Evolutionary conservation across 2,113 vertebrate genomes (phyloP).

Genomic region (Apus apus): DNA sequence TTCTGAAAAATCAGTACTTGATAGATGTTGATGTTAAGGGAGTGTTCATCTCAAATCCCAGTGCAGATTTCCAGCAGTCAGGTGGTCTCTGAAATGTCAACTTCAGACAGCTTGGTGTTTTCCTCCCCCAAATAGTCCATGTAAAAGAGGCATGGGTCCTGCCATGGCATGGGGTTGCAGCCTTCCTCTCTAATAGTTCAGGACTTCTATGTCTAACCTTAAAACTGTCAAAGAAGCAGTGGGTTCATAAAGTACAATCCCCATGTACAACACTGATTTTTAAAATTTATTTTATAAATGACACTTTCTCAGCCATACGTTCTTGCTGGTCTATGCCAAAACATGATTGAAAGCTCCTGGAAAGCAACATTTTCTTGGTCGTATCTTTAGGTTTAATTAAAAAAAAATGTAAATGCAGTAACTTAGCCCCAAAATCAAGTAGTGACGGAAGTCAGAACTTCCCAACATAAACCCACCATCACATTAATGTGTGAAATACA

Average conservation of each 20-base stretch:
- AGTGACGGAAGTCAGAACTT: rapidly evolving
- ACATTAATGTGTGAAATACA: rapidly evolving
- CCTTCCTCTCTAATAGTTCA: no score
- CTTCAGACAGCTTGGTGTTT: no score
- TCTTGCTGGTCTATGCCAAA: not conserved
- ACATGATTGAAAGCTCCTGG: not conserved
- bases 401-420: not conserved
- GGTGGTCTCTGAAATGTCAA: no score
- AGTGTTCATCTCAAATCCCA: no score
- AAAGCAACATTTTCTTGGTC: not conserved
- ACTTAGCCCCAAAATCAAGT: no score
- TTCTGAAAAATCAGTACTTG: no score
- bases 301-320: no score
- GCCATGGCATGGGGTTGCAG: no score
- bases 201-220: not conserved
- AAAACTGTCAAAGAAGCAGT: not conserved
- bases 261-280: not conserved
- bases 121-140: not conserved
- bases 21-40: no score
- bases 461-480: rapidly evolving
- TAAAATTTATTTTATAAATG: no score
- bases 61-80: no score
- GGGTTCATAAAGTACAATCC: not conserved
- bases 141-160: not conserved
- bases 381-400: not conserved